Evolutionary conservation across 2,888 invertebrate genomes (phyloP).

Genomic region (Apocheima hispidaria): DNA sequence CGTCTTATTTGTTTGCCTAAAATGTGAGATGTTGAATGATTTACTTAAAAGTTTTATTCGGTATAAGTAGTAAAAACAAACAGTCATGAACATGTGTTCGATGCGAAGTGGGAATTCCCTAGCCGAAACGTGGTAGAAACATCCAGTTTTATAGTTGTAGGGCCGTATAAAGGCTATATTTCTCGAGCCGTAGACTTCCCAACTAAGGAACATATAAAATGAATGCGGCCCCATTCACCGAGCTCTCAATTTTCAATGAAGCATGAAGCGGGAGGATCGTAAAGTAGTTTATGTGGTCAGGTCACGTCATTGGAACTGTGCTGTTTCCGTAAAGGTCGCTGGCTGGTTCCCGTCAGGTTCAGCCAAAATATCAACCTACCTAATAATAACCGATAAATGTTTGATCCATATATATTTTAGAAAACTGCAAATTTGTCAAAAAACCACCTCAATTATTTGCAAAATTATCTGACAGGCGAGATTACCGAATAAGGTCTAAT

Average conservation of each 20-base stretch:
- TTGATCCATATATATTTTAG: too few species aligned
- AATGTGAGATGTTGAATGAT: constrained; percentile 21
- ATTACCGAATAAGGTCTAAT: too few species aligned
- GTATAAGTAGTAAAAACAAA: constrained; percentile 18
- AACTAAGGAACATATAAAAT: constrained; percentile 32
- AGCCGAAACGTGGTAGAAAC: constrained; percentile 5
- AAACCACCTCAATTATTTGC: too few species aligned
- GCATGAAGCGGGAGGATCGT: constrained; percentile 47
- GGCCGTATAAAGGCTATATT: constrained; percentile 15
- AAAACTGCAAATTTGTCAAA: too few species aligned
- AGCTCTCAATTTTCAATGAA: constrained; percentile 64
- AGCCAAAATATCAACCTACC: constrained; percentile 17
- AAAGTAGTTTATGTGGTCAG: constrained; percentile 55
- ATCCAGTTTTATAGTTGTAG: constrained; percentile 19
- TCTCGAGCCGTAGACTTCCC: constrained; percentile 11
- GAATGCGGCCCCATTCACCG: constrained; percentile 37
- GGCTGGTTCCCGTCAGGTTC: constrained; percentile 17
- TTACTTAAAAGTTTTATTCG: constrained; percentile 22
- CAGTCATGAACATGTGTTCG: constrained; percentile 20
- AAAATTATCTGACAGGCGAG: too few species aligned
- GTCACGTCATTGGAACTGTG: constrained; percentile 61
- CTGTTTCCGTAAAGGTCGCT: constrained; percentile 55
- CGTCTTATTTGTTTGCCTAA: constrained; percentile 18
- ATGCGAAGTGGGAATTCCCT: constrained; percentile 18
- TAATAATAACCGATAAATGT: too few species aligned